Percentiles rank a stretch among this genome's conserved stretches.
These are phyloP conservation scores for Synergus japonicus DNA, from an alignment of 2,888 invertebrate species.

Conservation along the genomic window DNA sequence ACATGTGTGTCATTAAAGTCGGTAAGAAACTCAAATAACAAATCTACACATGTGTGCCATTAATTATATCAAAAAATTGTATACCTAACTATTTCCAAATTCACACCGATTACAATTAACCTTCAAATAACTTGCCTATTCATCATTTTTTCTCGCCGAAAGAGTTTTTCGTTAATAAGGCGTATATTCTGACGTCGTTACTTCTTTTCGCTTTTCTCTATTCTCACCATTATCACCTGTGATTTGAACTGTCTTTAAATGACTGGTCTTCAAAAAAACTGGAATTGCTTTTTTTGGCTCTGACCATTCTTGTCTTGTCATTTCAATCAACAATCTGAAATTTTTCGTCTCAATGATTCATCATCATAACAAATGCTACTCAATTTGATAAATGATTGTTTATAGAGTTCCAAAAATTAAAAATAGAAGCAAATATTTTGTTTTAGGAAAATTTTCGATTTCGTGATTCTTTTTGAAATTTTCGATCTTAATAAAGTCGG, in stretches of 20 bases:
- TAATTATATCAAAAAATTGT: background rate
- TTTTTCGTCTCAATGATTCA: background rate
- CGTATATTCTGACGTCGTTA: background rate
- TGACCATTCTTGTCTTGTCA: background rate
- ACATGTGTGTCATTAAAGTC: conserved; percentile 70
- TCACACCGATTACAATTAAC: background rate
- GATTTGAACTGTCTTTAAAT: background rate
- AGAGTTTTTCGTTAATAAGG: background rate
- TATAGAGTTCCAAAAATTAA: background rate
- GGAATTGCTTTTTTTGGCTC: background rate
- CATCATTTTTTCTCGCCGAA: background rate
- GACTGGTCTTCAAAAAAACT: background rate
- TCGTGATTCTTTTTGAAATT: background rate
- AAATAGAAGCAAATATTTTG: background rate
- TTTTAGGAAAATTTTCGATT: background rate
- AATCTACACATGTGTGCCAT: conserved; percentile 23
- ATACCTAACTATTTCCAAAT: background rate
- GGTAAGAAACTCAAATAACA: conserved; percentile 59
- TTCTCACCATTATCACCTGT: background rate
- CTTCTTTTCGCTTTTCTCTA: background rate
- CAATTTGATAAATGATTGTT: background rate
- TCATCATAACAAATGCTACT: background rate
- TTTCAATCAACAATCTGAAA: background rate
- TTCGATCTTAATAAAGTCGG: background rate
- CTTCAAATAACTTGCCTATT: background rate